These are phyloP conservation scores for Bovichtus diacanthus DNA, from an alignment of 2,797 vertebrate genomes.

Conservation along the genomic window DNA sequence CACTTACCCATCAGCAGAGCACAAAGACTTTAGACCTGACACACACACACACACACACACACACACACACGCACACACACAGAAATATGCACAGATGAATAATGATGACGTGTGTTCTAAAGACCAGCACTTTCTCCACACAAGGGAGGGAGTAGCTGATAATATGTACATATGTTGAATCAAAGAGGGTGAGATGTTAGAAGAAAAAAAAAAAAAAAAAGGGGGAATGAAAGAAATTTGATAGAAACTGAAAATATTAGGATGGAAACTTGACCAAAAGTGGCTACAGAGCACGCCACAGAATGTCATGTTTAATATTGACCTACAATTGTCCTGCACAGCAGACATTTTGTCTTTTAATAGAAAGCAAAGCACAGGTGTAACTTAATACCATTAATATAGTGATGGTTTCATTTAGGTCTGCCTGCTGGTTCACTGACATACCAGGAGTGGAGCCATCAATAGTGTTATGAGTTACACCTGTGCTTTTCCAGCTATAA, in stretches of 20 bases:
- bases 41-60: constrained; percentile 9
- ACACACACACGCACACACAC: constrained; percentile 22
- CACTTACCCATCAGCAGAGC: constrained; percentile 54
- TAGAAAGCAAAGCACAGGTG: neutral
- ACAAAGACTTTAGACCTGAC: constrained; percentile 48
- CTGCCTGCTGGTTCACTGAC: neutral
- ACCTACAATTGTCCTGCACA: neutral
- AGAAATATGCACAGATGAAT: constrained; percentile 1
- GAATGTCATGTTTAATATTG: neutral
- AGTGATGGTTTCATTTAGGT: neutral
- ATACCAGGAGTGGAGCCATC: neutral
- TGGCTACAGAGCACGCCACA: neutral
- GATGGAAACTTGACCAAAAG: neutral
- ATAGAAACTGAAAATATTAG: neutral
- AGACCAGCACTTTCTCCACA: neutral
- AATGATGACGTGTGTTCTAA: neutral
- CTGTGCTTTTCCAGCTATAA: neutral
- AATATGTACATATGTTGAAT: neutral
- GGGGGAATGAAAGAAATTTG: too few species aligned
- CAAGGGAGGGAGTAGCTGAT: neutral
- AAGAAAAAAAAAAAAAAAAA: neutral
- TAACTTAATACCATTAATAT: neutral
- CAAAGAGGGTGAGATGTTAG: neutral
- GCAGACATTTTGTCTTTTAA: neutral
- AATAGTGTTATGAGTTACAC: neutral